Percentiles rank a stretch among this genome's conserved stretches.
Conservation (phyloP, 2,797 vertebrate species). For the Amphiprion clarkii region DNA sequence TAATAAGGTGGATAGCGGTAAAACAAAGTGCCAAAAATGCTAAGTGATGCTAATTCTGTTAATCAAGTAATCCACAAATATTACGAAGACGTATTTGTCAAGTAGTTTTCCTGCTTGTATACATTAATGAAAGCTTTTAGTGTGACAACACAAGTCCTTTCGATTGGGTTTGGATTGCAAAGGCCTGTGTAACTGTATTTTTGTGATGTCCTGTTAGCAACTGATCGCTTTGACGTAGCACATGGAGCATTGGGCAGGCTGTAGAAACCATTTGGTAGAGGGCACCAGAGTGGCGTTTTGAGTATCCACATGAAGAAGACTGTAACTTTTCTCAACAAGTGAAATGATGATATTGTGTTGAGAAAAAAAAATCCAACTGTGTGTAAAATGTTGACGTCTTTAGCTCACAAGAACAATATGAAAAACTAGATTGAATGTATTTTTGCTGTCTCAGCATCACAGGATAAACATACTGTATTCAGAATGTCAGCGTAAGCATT, state of each 20-base stretch:
- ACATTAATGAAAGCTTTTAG: neutral
- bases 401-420: neutral
- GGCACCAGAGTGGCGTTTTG: slow-evolving; percentile 2
- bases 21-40: too few relatives aligned
- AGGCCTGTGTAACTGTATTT: neutral
- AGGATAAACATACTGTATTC: neutral
- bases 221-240: slow-evolving; percentile 1
- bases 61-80: too few relatives aligned
- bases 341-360: neutral
- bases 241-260: slow-evolving; percentile 19
- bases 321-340: neutral
- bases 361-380: neutral
- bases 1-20: too few relatives aligned
- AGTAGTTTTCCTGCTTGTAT: neutral
- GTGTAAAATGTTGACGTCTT: neutral
- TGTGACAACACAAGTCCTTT: neutral
- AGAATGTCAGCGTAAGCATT: neutral
- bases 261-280: neutral
- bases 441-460: neutral
- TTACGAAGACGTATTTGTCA: too few relatives aligned
- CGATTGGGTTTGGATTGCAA: neutral
- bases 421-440: neutral
- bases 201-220: neutral
- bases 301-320: neutral
- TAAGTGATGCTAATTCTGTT: too few relatives aligned